Evolutionary conservation across 2,888 invertebrate species (phyloP).

Genomic region (Panopea generosa): DNA sequence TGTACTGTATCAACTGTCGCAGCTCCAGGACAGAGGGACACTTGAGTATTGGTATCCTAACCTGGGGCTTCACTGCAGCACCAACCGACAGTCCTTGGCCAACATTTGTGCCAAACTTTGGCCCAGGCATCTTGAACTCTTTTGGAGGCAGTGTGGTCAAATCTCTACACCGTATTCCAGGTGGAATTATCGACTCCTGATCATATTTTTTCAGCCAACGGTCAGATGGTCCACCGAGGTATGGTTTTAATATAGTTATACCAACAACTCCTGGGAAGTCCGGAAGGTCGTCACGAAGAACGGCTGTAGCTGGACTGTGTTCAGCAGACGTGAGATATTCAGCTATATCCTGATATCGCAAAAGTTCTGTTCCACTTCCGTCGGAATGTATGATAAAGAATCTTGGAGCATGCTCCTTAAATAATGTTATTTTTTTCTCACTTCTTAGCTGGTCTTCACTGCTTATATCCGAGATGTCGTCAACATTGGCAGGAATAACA

Average conservation of each 20-base stretch:
- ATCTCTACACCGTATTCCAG: constrained; percentile 81
- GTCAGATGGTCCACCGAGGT: constrained; percentile 77
- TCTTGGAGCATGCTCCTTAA: constrained; percentile 82
- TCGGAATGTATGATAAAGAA: constrained; percentile 83
- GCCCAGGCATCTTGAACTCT: constrained; percentile 82
- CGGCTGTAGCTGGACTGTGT: constrained; percentile 81
- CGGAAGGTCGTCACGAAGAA: constrained; percentile 82
- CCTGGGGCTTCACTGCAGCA: constrained; percentile 66
- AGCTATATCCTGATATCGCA: constrained; percentile 82
- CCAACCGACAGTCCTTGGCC: constrained; percentile 83
- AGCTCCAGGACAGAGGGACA: constrained; percentile 82
- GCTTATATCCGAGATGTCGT: constrained; percentile 71
- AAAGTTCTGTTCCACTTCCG: constrained; percentile 83
- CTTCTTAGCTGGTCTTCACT: constrained; percentile 62
- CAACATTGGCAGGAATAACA: constrained; percentile 70
- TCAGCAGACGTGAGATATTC: constrained; percentile 82
- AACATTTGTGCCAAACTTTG: constrained; percentile 81
- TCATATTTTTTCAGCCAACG: constrained; percentile 83
- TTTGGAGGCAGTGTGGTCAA: constrained; percentile 81
- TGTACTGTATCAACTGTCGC: constrained; percentile 83
- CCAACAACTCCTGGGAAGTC: constrained; percentile 83
- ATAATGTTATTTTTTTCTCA: constrained; percentile 70
- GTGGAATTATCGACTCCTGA: constrained; percentile 82
- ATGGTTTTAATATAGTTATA: constrained; percentile 83
- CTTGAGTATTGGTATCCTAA: constrained; percentile 76